Evolutionary conservation across 2,113 vertebrate genomes (phyloP).

Genomic region (Shinisaurus crocodilurus): DNA sequence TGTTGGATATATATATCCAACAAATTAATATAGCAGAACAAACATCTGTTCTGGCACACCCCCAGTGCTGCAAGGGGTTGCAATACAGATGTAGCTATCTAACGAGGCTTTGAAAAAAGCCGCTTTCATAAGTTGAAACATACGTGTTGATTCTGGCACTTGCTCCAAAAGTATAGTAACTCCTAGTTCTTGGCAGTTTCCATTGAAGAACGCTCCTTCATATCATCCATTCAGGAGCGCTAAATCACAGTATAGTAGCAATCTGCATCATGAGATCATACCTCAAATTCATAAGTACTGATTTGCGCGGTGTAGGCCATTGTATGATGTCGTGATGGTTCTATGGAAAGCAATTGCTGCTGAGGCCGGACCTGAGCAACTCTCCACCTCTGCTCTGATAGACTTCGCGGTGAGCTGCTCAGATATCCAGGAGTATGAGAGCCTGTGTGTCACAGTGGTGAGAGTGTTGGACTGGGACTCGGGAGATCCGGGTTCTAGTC

Average conservation of each 20-base stretch:
- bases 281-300: constrained; percentile 56
- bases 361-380: background rate
- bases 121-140: constrained; percentile 55
- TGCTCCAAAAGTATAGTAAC: constrained; percentile 54
- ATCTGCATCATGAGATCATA: constrained; percentile 69
- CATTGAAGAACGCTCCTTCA: constrained; percentile 44
- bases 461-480: too few relatives aligned
- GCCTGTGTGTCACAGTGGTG: too few relatives aligned
- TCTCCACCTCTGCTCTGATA: too few relatives aligned
- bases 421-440: too few relatives aligned
- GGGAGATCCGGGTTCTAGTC: too few relatives aligned
- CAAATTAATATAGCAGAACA: background rate
- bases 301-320: constrained; percentile 4
- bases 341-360: background rate
- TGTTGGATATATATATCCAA: too few relatives aligned
- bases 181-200: constrained; percentile 60
- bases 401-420: too few relatives aligned
- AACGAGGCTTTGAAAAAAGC: constrained; percentile 55
- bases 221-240: constrained; percentile 57
- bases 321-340: constrained; percentile 12
- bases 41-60: constrained; percentile 29
- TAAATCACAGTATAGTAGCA: constrained; percentile 70
- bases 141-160: constrained; percentile 59
- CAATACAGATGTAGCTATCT: constrained; percentile 25
- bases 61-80: constrained; percentile 25